Evolutionary conservation across 2,888 invertebrate genomes (phyloP).

Genomic region (Meloe dianella): DNA sequence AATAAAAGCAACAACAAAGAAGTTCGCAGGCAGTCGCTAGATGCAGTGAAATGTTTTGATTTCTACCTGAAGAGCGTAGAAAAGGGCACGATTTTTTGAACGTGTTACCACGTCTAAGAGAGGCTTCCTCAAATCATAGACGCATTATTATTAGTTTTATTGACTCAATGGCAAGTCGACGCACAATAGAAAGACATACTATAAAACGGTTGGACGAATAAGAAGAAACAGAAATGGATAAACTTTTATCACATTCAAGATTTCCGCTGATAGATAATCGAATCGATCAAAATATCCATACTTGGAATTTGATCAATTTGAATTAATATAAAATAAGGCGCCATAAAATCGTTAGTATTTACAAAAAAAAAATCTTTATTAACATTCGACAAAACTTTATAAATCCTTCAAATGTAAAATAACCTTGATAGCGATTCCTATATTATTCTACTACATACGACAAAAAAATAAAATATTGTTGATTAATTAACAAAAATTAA

Average conservation of each 20-base stretch:
- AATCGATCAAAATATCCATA: not conserved
- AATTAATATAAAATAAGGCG: not conserved
- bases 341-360: not conserved
- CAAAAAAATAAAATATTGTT: not conserved
- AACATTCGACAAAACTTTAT: not conserved
- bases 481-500: not conserved
- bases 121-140: too few relatives aligned
- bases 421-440: slow-evolving; percentile 3
- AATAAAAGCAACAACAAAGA: too few relatives aligned
- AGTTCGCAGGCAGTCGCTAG: too few relatives aligned
- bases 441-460: not conserved
- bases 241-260: not conserved
- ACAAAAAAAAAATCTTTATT: not conserved
- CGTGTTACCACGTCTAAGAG: too few relatives aligned
- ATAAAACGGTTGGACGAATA: too few relatives aligned
- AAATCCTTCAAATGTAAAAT: not conserved
- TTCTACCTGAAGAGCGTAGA: too few relatives aligned
- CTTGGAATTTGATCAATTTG: not conserved
- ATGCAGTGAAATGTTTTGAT: too few relatives aligned
- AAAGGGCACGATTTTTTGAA: too few relatives aligned
- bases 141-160: too few relatives aligned
- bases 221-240: not conserved
- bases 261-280: not conserved
- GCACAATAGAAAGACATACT: too few relatives aligned
- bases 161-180: too few relatives aligned